These are phyloP conservation scores for Ia io DNA, from an alignment of 2,113 vertebrate species.

Conservation along the genomic window DNA sequence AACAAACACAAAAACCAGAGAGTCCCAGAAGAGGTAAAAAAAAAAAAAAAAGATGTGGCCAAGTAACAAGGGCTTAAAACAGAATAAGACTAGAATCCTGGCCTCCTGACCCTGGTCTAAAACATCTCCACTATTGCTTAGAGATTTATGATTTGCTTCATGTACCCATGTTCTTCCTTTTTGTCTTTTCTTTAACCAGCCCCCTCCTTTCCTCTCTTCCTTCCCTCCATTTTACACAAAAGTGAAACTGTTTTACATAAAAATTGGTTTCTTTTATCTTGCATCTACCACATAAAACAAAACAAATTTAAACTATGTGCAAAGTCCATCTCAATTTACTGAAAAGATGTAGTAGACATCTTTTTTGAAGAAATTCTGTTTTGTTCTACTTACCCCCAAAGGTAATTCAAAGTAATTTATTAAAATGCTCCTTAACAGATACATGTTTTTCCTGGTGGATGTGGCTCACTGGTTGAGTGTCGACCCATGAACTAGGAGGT, in stretches of 20 bases:
- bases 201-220: not conserved
- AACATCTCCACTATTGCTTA: not conserved
- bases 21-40: not conserved
- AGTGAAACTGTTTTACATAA: not conserved
- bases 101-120: not conserved
- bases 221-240: not conserved
- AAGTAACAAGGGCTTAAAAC: not conserved
- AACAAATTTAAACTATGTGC: not conserved
- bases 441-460: not conserved
- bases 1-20: not conserved
- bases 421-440: not conserved
- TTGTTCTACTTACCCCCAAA: not conserved
- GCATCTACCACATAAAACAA: not conserved
- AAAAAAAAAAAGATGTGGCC: not conserved
- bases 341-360: not conserved
- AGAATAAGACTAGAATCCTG: not conserved
- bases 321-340: not conserved
- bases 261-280: not conserved
- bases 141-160: not conserved
- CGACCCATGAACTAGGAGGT: too few relatives aligned
- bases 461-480: too few relatives aligned
- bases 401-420: not conserved
- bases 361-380: not conserved
- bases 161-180: not conserved
- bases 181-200: not conserved